These are phyloP conservation scores for Papilio xuthus DNA, from an alignment of 1,140 invertebrate genomes.

Conservation along the genomic window DNA sequence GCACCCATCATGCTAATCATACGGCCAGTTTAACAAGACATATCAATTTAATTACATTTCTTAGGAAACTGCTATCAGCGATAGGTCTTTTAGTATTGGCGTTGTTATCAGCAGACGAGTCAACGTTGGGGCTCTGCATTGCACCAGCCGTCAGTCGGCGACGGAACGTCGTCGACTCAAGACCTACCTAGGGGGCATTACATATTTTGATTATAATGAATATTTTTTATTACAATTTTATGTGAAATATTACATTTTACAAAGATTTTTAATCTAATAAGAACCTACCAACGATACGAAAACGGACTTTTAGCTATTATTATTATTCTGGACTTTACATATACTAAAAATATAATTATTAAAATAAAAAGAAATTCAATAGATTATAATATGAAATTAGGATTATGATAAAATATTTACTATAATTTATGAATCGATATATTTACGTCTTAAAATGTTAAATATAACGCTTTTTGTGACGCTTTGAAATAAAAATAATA, in stretches of 20 bases:
- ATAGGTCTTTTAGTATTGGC: slow-evolving; percentile 49
- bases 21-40: slow-evolving; percentile 52
- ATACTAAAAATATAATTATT: no score
- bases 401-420: no score
- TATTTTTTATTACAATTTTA: not conserved
- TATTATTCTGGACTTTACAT: no score
- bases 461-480: not conserved
- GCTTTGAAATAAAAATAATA: not conserved
- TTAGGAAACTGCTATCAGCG: slow-evolving; percentile 22
- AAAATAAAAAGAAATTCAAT: no score
- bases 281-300: no score
- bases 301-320: no score
- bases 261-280: no score
- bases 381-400: no score
- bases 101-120: slow-evolving; percentile 62
- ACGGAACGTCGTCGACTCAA: slow-evolving; percentile 72
- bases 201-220: not conserved
- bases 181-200: slow-evolving; percentile 52
- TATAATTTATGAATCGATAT: no score
- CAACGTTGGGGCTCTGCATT: slow-evolving; percentile 61
- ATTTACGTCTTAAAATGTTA: not conserved
- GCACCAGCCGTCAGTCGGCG: slow-evolving; percentile 65
- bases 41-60: not conserved
- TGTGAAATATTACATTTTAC: no score
- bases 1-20: slow-evolving; percentile 54